Evolutionary conservation across 2,113 vertebrate genomes (phyloP).

Genomic region (Dicrurus megarhynchus): DNA sequence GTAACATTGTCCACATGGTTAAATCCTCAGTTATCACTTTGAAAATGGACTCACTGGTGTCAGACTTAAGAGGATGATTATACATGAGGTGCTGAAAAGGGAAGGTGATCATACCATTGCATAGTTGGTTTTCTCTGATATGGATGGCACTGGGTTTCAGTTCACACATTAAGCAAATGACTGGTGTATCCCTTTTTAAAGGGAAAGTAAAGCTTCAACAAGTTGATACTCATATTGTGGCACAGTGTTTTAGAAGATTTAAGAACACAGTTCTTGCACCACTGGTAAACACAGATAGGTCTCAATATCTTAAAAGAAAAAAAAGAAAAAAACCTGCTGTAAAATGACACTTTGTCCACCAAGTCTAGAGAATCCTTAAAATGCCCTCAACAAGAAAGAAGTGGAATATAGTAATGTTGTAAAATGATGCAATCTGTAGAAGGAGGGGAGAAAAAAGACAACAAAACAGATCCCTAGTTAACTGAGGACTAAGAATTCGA

Average conservation of each 20-base stretch:
- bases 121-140: background rate
- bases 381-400: background rate
- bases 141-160: background rate
- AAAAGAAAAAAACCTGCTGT: fast-evolving
- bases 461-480: background rate
- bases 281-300: background rate
- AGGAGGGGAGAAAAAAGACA: background rate
- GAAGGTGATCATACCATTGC: background rate
- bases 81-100: background rate
- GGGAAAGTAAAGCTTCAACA: background rate
- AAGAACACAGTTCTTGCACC: background rate
- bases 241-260: background rate
- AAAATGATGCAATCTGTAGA: background rate
- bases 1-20: background rate
- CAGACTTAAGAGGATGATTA: constrained; percentile 3
- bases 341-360: background rate
- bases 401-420: background rate
- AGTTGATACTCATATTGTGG: background rate
- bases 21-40: constrained; percentile 10
- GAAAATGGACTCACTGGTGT: background rate
- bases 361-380: background rate
- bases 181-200: background rate
- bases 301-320: background rate
- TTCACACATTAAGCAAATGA: background rate
- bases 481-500: background rate